Evolutionary conservation across 2,113 vertebrate species (phyloP).

Genomic region (Zapus hudsonius): DNA sequence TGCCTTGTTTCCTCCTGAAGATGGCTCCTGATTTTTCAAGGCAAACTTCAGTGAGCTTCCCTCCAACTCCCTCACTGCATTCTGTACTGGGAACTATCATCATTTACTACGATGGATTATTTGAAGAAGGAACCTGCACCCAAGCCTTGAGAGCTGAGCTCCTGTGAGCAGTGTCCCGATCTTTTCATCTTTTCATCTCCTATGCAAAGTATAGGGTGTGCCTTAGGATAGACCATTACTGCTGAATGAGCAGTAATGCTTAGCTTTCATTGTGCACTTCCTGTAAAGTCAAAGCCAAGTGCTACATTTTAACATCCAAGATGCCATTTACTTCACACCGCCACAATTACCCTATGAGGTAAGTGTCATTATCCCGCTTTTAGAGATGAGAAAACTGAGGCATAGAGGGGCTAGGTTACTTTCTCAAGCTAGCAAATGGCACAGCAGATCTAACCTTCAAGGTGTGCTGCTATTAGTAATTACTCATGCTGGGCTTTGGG

Average conservation of each 20-base stretch:
- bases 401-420: not conserved
- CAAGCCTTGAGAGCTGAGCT: not conserved
- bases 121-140: not conserved
- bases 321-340: not conserved
- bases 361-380: not conserved
- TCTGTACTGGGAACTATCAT: not conserved
- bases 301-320: not conserved
- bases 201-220: not conserved
- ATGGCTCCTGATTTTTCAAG: not conserved
- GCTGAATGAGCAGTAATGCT: not conserved
- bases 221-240: not conserved
- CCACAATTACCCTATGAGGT: not conserved
- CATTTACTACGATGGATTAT: not conserved
- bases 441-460: not conserved
- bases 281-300: not conserved
- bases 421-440: not conserved
- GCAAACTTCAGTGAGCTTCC: not conserved
- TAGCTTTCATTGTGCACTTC: not conserved
- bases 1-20: not conserved
- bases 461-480: accelerated
- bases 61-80: not conserved
- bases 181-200: conserved; percentile 17
- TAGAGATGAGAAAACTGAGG: conserved; percentile 28
- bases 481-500: not conserved
- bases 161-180: not conserved